Conservation (phyloP, 2,888 invertebrate species). For the Hylaea fasciaria region DNA sequence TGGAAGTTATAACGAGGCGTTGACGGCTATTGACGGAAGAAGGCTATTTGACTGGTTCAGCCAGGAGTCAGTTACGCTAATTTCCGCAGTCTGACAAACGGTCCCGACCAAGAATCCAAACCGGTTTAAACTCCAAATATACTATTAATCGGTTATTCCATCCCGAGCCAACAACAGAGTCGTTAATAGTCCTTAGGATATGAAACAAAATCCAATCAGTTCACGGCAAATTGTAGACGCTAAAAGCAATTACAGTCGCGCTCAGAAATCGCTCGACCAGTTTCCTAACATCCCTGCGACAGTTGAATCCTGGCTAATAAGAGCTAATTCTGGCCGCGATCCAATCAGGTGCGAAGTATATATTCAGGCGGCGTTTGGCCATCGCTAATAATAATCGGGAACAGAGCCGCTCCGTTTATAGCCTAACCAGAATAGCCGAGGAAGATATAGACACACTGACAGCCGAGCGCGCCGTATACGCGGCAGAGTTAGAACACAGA, state of each 20-base stretch:
- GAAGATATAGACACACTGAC: constrained; percentile 64
- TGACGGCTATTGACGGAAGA: constrained; percentile 22
- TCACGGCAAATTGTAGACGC: not conserved
- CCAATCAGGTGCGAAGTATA: constrained; percentile 79
- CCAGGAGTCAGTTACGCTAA: constrained; percentile 8
- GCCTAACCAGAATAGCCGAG: constrained; percentile 74
- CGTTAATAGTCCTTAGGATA: not conserved
- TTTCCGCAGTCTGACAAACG: constrained; percentile 20
- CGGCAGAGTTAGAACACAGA: constrained; percentile 52
- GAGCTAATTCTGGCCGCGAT: constrained; percentile 67
- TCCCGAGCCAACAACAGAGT: not conserved
- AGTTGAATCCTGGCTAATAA: constrained; percentile 57
- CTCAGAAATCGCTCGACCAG: constrained; percentile 16
- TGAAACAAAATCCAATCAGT: not conserved
- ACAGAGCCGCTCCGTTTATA: constrained; percentile 72
- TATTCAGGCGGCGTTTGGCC: constrained; percentile 66
- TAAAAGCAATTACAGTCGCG: constrained; percentile 13
- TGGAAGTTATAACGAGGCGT: constrained; percentile 21
- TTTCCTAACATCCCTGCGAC: constrained; percentile 46
- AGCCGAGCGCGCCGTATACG: constrained; percentile 48
- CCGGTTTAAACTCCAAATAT: constrained; percentile 6
- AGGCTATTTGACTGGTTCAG: constrained; percentile 19
- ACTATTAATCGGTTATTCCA: not conserved
- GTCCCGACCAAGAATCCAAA: constrained; percentile 7
- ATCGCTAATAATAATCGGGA: constrained; percentile 76